Evolutionary conservation across 2,113 vertebrate species (phyloP).

Genomic region (Peromyscus maniculatus): DNA sequence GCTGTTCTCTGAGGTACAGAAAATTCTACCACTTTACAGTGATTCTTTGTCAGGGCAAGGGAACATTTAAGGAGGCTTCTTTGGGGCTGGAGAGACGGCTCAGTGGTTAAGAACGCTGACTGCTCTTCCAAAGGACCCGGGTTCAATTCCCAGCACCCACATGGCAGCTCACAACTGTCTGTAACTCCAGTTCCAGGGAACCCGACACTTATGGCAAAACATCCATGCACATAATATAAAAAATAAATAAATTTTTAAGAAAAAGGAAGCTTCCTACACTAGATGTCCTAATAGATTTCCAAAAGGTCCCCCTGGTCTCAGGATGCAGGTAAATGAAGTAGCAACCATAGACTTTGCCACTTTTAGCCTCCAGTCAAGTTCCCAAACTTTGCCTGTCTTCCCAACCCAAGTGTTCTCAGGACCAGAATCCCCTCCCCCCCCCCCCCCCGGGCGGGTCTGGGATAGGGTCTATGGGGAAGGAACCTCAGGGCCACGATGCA

Average conservation of each 20-base stretch:
- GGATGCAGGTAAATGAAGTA: neutral
- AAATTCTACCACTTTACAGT: neutral
- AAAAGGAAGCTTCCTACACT: neutral
- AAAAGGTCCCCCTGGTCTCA: neutral
- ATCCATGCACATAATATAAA: too few relatives aligned
- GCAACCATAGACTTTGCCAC: neutral
- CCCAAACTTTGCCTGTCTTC: neutral
- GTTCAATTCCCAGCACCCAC: too few relatives aligned
- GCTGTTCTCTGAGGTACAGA: neutral
- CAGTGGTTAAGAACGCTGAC: too few relatives aligned
- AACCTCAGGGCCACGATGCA: constrained; percentile 75
- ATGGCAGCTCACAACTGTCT: too few relatives aligned
- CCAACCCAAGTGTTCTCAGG: neutral
- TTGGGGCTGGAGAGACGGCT: too few relatives aligned
- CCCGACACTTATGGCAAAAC: too few relatives aligned
- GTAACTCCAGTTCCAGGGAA: too few relatives aligned
- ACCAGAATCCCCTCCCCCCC: neutral
- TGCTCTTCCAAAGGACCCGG: too few relatives aligned
- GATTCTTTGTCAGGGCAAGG: neutral
- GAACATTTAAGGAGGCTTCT: too few relatives aligned
- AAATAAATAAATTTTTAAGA: too few relatives aligned
- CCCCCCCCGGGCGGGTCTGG: too few relatives aligned
- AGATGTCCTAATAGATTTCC: neutral
- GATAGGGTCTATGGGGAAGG: neutral
- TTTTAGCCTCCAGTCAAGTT: neutral